These are phyloP conservation scores for Hemithea aestivaria DNA, from an alignment of 2,888 invertebrate species.

Conservation along the genomic window DNA sequence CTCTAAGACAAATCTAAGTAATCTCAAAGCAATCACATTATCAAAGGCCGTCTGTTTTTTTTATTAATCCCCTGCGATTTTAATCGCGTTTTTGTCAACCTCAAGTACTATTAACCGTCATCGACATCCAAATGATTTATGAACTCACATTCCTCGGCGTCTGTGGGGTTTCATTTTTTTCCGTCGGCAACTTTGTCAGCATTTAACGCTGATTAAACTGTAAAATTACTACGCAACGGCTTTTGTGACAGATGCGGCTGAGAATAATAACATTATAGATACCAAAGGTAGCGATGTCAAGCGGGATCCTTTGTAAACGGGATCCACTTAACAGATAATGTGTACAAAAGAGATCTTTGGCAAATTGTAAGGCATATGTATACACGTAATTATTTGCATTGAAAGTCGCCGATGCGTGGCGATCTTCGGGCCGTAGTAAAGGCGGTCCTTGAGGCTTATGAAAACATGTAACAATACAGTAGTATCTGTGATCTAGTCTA, in stretches of 20 bases:
- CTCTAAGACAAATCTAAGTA: too few species aligned
- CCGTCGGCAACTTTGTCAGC: constrained; percentile 64
- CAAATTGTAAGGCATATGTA: constrained; percentile 78
- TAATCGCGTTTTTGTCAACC: constrained; percentile 18
- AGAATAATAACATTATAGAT: constrained; percentile 75
- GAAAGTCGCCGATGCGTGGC: constrained; percentile 59
- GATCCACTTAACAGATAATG: constrained; percentile 75
- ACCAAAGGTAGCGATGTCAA: constrained; percentile 62
- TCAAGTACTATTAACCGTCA: constrained; percentile 42
- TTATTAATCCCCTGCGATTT: constrained; percentile 3
- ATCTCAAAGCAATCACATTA: too few species aligned
- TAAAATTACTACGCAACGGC: constrained; percentile 74
- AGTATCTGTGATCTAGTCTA: constrained; percentile 38
- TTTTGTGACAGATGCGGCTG: constrained; percentile 76
- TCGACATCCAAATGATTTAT: constrained; percentile 68
- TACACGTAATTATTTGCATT: constrained; percentile 76
- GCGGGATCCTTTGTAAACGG: constrained; percentile 63
- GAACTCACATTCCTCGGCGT: constrained; percentile 54
- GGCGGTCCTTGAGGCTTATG: constrained; percentile 70
- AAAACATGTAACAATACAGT: constrained; percentile 66
- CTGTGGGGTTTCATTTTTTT: constrained; percentile 55
- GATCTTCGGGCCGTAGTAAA: constrained; percentile 51
- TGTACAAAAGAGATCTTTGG: constrained; percentile 69
- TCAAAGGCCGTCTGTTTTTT: too few species aligned
- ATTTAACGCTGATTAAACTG: constrained; percentile 80